Conservation (phyloP, 2,888 invertebrate genomes). For the Lithophane socia region DNA sequence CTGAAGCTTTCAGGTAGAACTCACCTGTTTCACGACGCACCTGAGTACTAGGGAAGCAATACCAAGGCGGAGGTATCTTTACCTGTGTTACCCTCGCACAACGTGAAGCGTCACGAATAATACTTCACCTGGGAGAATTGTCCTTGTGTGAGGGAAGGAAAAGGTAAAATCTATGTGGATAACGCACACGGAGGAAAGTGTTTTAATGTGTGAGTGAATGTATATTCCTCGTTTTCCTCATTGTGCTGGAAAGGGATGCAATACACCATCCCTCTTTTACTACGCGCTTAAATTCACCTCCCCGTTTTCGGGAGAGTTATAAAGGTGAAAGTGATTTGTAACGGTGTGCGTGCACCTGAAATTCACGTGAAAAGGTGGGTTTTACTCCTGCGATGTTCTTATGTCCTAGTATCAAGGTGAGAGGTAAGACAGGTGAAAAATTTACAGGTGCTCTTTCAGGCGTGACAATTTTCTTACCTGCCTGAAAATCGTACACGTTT, state of each 20-base stretch:
- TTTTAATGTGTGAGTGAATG: constrained; percentile 30
- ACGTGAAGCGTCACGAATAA: constrained; percentile 28
- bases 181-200: constrained; percentile 16
- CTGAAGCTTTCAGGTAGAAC: constrained; percentile 38
- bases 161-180: constrained; percentile 16
- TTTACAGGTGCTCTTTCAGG: constrained; percentile 75
- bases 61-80: constrained; percentile 63
- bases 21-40: constrained; percentile 66
- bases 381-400: constrained; percentile 74
- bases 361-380: constrained; percentile 76
- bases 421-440: constrained; percentile 87
- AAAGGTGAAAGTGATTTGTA: constrained; percentile 56
- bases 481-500: constrained; percentile 1
- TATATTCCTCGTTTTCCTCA: constrained; percentile 9
- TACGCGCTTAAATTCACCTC: constrained; percentile 20
- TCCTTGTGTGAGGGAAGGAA: constrained; percentile 6
- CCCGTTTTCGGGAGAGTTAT: constrained; percentile 29
- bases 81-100: constrained; percentile 70
- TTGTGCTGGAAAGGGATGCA: constrained; percentile 40
- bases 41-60: constrained; percentile 82
- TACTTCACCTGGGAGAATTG: constrained; percentile 37
- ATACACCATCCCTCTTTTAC: constrained; percentile 24
- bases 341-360: constrained; percentile 77
- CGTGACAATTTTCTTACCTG: constrained; percentile 61
- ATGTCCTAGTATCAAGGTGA: constrained; percentile 85